Percentiles rank a stretch among this genome's conserved stretches.
phyloP scores from a whole-genome alignment of 2,797 vertebrate genomes.

The Danio aesculapii region DNA sequence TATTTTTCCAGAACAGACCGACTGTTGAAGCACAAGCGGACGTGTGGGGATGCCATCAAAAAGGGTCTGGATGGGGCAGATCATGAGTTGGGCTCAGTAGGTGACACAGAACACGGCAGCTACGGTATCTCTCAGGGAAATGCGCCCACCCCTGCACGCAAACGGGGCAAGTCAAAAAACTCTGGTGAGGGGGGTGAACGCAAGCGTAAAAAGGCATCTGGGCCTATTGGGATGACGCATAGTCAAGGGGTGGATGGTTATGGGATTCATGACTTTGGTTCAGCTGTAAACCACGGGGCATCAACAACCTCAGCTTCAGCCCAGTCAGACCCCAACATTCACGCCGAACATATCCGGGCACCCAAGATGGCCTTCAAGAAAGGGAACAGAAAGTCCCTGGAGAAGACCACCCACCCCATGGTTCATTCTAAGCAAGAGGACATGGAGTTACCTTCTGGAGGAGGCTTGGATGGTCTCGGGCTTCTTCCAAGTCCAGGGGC shows the following conservation, averaged over 20 bases:
- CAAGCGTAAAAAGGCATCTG: slow-evolving; percentile 85
- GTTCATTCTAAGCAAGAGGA: slow-evolving; percentile 82
- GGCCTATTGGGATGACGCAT: slow-evolving; percentile 57
- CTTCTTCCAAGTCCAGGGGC: slow-evolving; percentile 85
- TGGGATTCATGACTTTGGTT: slow-evolving; percentile 83
- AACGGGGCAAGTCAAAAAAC: slow-evolving; percentile 90
- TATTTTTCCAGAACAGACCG: slow-evolving; percentile 99
- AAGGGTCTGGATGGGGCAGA: slow-evolving; percentile 89
- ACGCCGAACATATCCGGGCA: slow-evolving; percentile 84
- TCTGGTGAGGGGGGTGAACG: slow-evolving; percentile 84
- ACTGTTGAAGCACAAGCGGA: slow-evolving; percentile 98
- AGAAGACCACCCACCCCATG: slow-evolving; percentile 82
- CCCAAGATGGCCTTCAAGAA: slow-evolving; percentile 96
- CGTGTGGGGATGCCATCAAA: slow-evolving; percentile 93
- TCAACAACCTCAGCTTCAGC: slow-evolving; percentile 85
- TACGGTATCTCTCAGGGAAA: slow-evolving; percentile 93
- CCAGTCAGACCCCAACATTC: slow-evolving; percentile 85
- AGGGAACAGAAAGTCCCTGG: slow-evolving; percentile 84
- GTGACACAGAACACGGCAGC: slow-evolving; percentile 86
- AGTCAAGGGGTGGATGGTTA: slow-evolving; percentile 77
- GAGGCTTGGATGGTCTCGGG: slow-evolving; percentile 81
- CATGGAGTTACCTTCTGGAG: slow-evolving; percentile 77
- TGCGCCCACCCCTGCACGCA: slow-evolving; percentile 83
- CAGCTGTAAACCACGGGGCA: slow-evolving; percentile 85
- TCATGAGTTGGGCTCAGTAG: slow-evolving; percentile 79